phyloP scores from a whole-genome alignment of 1,140 invertebrate species.

The Neoseiulus cucumeris region DNA sequence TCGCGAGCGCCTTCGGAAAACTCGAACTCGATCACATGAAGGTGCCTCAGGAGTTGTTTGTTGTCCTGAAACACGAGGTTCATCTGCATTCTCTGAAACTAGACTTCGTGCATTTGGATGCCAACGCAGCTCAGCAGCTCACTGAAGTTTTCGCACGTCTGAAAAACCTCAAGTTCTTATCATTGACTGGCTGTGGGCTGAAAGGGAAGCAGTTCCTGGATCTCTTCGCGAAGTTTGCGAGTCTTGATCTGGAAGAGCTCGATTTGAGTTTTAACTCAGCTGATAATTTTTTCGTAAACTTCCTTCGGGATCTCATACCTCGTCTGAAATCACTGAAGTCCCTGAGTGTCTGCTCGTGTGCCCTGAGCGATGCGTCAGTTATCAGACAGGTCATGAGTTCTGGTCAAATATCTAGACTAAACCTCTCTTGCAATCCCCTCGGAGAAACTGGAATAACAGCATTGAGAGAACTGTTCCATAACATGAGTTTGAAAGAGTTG shows the following conservation, averaged over 20 bases:
- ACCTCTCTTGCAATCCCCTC: not conserved
- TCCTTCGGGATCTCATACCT: not conserved
- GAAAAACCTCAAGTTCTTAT: not conserved
- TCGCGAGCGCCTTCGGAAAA: not conserved
- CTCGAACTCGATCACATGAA: conserved; percentile 1
- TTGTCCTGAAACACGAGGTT: not conserved
- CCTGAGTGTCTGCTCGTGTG: not conserved
- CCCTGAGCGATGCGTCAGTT: not conserved
- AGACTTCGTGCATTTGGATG: not conserved
- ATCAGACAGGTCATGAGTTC: not conserved
- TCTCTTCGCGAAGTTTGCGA: not conserved
- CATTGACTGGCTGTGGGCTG: not conserved
- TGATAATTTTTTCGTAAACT: conserved; percentile 2
- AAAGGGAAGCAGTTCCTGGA: not conserved
- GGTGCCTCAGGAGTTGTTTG: not conserved
- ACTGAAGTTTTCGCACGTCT: not conserved
- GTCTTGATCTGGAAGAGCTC: not conserved
- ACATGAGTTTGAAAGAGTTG: not conserved
- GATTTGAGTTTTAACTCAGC: not conserved
- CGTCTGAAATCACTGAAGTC: not conserved
- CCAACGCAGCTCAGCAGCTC: not conserved
- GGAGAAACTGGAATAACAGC: not conserved
- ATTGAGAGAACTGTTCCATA: not conserved
- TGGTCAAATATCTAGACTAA: not conserved
- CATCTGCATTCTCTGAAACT: not conserved